phyloP scores from a whole-genome alignment of 2,888 invertebrate genomes.

The Amphiduros pacificus region DNA sequence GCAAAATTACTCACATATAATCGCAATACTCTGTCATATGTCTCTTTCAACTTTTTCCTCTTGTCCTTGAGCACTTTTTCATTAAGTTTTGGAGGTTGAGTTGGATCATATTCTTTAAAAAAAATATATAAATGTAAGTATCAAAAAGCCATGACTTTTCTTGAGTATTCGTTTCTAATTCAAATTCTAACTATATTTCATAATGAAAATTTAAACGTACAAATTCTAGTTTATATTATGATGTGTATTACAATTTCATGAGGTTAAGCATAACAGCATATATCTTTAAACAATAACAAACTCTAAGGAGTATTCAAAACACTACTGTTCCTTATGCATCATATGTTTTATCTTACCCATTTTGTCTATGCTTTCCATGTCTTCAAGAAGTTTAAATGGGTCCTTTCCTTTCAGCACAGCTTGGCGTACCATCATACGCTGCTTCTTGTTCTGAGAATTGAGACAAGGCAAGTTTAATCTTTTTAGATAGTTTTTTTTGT shows the following conservation, averaged over 20 bases:
- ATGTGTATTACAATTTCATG: too few species aligned
- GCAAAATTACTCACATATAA: slow-evolving; percentile 74
- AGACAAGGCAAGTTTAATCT: too few species aligned
- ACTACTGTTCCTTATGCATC: too few species aligned
- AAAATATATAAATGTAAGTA: background rate
- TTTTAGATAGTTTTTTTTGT: too few species aligned
- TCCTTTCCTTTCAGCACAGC: slow-evolving; percentile 98
- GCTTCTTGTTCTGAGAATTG: slow-evolving; percentile 86
- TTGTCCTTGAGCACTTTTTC: slow-evolving; percentile 97
- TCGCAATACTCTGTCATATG: slow-evolving; percentile 88
- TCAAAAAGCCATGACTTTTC: background rate
- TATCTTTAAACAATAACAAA: too few species aligned
- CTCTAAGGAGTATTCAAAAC: too few species aligned
- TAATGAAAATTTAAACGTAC: too few species aligned
- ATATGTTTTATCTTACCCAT: slow-evolving; percentile 85
- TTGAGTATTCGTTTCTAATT: background rate
- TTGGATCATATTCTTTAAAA: slow-evolving; percentile 84
- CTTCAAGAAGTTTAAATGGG: slow-evolving; percentile 89
- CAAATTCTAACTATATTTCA: background rate
- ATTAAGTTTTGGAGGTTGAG: slow-evolving; percentile 91
- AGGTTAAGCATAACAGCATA: too few species aligned
- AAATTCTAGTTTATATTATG: too few species aligned
- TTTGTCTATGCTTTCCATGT: slow-evolving; percentile 96
- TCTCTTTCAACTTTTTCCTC: slow-evolving; percentile 91
- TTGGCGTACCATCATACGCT: slow-evolving; percentile 91